A percentile compares a stretch with the other conserved stretches of the same genome.
Conservation (phyloP, 2,113 vertebrate genomes). For the Craseonycteris thonglongyai region DNA sequence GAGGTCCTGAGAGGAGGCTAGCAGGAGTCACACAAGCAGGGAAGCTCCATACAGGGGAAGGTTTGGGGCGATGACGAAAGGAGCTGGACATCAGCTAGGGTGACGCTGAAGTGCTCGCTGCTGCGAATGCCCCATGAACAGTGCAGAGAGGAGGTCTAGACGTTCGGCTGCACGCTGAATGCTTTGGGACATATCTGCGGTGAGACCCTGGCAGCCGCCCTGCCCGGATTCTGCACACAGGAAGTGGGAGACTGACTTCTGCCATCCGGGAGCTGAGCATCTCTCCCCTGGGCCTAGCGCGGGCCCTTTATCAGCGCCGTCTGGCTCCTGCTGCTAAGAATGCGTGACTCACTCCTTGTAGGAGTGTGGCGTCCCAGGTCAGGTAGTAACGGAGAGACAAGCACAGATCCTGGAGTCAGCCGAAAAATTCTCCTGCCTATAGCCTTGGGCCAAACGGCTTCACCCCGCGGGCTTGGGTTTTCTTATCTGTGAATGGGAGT, state of each 20-base stretch:
- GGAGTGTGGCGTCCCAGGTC: not conserved
- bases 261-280: rapidly evolving
- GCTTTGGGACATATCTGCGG: not conserved
- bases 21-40: not conserved
- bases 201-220: too few species aligned
- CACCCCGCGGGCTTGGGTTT: not conserved
- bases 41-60: too few species aligned
- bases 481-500: not conserved
- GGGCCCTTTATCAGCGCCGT: not conserved
- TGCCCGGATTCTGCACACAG: not conserved
- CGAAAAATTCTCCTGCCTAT: not conserved
- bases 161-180: too few species aligned
- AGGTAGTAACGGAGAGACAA: not conserved
- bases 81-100: not conserved
- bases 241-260: not conserved
- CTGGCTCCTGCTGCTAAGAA: not conserved
- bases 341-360: not conserved
- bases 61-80: not conserved
- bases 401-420: not conserved
- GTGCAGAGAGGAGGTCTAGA: not conserved
- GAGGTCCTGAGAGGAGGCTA: too few species aligned
- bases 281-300: too few species aligned
- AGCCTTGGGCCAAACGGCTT: not conserved
- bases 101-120: not conserved
- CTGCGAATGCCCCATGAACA: rapidly evolving